These are phyloP conservation scores for Drosophila sproati DNA, from an alignment of 1,140 invertebrate genomes.

Conservation along the genomic window DNA sequence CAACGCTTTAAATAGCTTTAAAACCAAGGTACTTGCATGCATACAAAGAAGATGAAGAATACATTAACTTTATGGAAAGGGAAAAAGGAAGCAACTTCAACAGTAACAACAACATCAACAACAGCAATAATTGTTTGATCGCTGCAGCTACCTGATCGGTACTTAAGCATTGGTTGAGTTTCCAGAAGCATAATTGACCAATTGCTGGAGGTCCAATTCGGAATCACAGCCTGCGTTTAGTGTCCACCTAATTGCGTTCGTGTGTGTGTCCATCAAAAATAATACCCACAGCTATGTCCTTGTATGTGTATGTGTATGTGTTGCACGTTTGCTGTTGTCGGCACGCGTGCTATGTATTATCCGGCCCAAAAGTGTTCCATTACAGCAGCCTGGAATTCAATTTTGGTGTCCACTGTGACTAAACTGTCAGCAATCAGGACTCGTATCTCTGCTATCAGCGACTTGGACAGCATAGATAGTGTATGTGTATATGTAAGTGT, in stretches of 20 bases:
- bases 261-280: constrained; percentile 20
- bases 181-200: constrained; percentile 1
- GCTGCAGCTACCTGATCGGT: too few species aligned
- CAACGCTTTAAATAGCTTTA: too few species aligned
- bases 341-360: constrained; percentile 10
- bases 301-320: background rate
- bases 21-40: too few species aligned
- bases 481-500: background rate
- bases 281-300: background rate
- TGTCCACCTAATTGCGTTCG: constrained; percentile 41
- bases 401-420: constrained; percentile 14
- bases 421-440: constrained; percentile 6
- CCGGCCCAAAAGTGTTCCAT: constrained; percentile 32
- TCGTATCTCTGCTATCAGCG: background rate
- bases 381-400: constrained; percentile 29
- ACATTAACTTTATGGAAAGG: too few species aligned
- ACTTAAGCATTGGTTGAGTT: background rate
- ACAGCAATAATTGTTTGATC: too few species aligned
- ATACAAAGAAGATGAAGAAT: too few species aligned
- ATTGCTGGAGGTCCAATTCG: constrained; percentile 4
- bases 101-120: too few species aligned
- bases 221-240: constrained; percentile 20
- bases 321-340: constrained; percentile 14
- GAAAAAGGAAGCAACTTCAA: too few species aligned
- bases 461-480: background rate